Evolutionary conservation across 2,888 invertebrate genomes (phyloP).

Genomic region (Bellardia bayeri): DNA sequence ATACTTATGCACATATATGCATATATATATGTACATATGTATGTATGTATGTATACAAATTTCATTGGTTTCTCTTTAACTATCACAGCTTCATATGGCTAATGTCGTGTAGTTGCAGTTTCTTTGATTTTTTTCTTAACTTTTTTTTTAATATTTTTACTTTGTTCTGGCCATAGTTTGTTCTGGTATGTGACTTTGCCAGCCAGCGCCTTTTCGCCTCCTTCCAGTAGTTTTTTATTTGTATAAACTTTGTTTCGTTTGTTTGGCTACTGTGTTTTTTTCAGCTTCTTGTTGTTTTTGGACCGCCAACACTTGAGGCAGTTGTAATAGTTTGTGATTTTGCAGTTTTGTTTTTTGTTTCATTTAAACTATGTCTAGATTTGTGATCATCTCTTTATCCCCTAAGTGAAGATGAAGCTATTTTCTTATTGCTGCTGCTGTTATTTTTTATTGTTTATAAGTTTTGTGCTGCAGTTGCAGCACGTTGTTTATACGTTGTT

Average conservation of each 20-base stretch:
- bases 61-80: conserved; percentile 61
- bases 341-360: conserved; percentile 20
- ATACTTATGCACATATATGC: no score
- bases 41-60: conserved; percentile 4
- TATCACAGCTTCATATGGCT: conserved; percentile 34
- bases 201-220: conserved; percentile 28
- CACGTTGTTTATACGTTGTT: conserved; percentile 46
- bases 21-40: no score
- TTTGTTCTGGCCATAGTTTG: conserved; percentile 30
- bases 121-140: conserved; percentile 1
- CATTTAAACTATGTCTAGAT: conserved; percentile 59
- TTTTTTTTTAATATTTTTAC: not conserved
- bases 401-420: conserved; percentile 57
- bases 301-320: conserved; percentile 71
- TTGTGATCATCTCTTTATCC: conserved; percentile 64
- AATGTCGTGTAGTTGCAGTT: conserved; percentile 65
- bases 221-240: conserved; percentile 66
- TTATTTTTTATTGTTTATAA: conserved; percentile 42
- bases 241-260: conserved; percentile 68
- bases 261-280: conserved; percentile 66
- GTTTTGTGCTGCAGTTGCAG: conserved; percentile 27
- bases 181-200: conserved; percentile 60
- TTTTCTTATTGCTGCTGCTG: conserved; percentile 53
- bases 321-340: conserved; percentile 3
- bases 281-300: conserved; percentile 22